A percentile compares a stretch with the other conserved stretches of the same genome.
These are phyloP conservation scores for Archips crataeganus DNA, from an alignment of 2,888 invertebrate species.

Conservation along the genomic window DNA sequence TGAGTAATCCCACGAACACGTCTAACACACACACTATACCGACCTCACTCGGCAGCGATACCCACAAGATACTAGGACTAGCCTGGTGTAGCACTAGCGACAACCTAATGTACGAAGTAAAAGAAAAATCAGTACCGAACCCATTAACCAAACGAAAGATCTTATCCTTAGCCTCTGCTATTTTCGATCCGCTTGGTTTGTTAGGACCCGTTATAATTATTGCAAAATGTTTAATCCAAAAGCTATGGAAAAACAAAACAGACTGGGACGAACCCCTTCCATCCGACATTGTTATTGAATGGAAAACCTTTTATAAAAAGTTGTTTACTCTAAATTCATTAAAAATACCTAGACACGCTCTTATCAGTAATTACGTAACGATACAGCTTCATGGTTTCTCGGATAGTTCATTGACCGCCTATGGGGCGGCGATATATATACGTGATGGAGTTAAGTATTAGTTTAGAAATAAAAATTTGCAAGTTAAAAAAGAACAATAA, in stretches of 20 bases:
- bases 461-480: too few relatives aligned
- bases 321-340: too few relatives aligned
- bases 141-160: slow-evolving; percentile 36
- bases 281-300: too few relatives aligned
- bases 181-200: slow-evolving; percentile 39
- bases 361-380: neutral
- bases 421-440: slow-evolving; percentile 37
- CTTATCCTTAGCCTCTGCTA: slow-evolving; percentile 36
- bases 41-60: slow-evolving; percentile 16
- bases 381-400: slow-evolving; percentile 32
- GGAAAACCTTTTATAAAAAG: too few relatives aligned
- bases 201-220: too few relatives aligned
- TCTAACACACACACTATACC: neutral
- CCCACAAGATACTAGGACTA: slow-evolving; percentile 38
- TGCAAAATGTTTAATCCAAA: too few relatives aligned
- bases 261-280: too few relatives aligned
- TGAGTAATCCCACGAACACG: neutral
- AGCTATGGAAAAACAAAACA: too few relatives aligned
- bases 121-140: neutral
- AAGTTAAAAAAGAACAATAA: too few relatives aligned
- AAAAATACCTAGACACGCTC: too few relatives aligned
- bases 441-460: too few relatives aligned
- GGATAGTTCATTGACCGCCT: slow-evolving; percentile 29
- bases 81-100: too few relatives aligned
- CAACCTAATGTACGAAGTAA: slow-evolving; percentile 16